Evolutionary conservation across 23 tunicate species (phyloP).

Genomic region (Halocynthia aurantium): DNA sequence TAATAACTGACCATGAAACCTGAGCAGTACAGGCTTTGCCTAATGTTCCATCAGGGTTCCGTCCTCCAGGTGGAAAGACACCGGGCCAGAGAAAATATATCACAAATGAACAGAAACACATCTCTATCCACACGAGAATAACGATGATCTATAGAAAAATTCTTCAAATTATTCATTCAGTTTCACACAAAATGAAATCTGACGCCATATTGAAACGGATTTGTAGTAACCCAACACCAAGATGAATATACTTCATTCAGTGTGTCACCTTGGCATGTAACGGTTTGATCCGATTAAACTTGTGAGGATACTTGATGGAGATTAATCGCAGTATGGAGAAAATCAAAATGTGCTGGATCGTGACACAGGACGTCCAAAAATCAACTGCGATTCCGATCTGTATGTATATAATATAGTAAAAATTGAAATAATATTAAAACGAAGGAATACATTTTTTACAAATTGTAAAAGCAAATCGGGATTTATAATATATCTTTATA

Average conservation of each 20-base stretch:
- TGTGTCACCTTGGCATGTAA: slow-evolving; percentile 28
- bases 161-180: too few species aligned
- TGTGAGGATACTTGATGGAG: slow-evolving; percentile 22
- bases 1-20: background rate
- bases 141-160: background rate
- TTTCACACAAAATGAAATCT: background rate
- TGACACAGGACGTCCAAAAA: slow-evolving; percentile 27
- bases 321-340: slow-evolving; percentile 35
- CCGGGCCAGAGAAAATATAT: slow-evolving; percentile 16
- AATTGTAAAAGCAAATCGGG: background rate
- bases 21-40: slow-evolving; percentile 23
- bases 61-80: slow-evolving; percentile 19
- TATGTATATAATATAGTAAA: background rate
- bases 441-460: background rate
- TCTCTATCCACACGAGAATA: slow-evolving; percentile 12
- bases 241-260: too few species aligned
- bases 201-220: background rate
- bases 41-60: slow-evolving; percentile 6
- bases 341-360: slow-evolving; percentile 28
- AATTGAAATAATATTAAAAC: too few species aligned
- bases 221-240: too few species aligned
- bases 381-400: slow-evolving; percentile 30
- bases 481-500: background rate
- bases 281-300: slow-evolving; percentile 16
- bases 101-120: slow-evolving; percentile 2